Conservation (phyloP, 1,140 invertebrate genomes). For the Octopus sinensis region DNA sequence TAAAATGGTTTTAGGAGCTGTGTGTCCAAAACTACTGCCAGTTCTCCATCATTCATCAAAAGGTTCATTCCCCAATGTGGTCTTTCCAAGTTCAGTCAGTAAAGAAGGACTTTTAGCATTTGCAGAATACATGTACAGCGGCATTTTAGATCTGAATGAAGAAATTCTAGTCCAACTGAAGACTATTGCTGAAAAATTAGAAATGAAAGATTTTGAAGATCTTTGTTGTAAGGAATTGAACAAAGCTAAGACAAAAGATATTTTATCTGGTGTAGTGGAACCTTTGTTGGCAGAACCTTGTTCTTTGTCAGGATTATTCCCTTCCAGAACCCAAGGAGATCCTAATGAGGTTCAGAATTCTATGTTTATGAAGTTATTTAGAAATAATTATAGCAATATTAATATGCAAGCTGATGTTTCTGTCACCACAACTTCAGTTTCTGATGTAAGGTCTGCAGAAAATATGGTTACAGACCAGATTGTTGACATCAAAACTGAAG, state of each 20-base stretch:
- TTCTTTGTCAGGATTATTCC: not conserved
- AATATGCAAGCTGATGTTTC: too few relatives aligned
- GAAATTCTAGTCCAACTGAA: not conserved
- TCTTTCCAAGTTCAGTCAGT: not conserved
- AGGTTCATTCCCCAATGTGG: not conserved
- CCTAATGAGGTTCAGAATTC: too few relatives aligned
- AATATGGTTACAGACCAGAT: too few relatives aligned
- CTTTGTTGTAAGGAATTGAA: not conserved
- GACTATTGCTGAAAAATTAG: not conserved
- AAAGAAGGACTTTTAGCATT: conserved; percentile 2
- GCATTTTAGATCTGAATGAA: not conserved
- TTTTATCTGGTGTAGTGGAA: not conserved
- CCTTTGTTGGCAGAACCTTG: not conserved
- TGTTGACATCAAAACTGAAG: too few relatives aligned
- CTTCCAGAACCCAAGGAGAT: not conserved
- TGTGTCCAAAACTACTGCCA: not conserved
- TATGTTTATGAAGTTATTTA: too few relatives aligned
- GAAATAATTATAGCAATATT: too few relatives aligned
- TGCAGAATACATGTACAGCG: conserved; percentile 4
- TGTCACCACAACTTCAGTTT: too few relatives aligned
- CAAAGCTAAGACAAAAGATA: not conserved
- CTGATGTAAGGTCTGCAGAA: too few relatives aligned
- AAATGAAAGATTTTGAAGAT: conserved; percentile 7
- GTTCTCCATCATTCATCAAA: not conserved
- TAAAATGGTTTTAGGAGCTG: conserved; percentile 6